These are phyloP conservation scores for Megaustenia siamemsis DNA, from an alignment of 2,888 invertebrate genomes.

Conservation along the genomic window DNA sequence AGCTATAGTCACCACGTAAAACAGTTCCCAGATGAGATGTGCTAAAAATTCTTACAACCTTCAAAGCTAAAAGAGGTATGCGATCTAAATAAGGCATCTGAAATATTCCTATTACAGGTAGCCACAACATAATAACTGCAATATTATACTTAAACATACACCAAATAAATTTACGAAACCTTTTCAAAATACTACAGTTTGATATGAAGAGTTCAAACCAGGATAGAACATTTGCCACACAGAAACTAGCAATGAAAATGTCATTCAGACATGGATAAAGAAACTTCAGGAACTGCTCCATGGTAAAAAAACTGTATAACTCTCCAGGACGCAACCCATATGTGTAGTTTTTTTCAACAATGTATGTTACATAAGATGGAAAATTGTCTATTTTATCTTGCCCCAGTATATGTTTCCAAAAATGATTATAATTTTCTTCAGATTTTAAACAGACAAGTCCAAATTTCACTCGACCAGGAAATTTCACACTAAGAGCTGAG, in stretches of 20 bases:
- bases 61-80: slow-evolving; percentile 75
- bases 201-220: slow-evolving; percentile 80
- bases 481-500: slow-evolving; percentile 82
- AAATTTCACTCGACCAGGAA: slow-evolving; percentile 82
- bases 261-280: slow-evolving; percentile 82
- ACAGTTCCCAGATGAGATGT: slow-evolving; percentile 74
- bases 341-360: slow-evolving; percentile 78
- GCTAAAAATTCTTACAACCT: slow-evolving; percentile 74
- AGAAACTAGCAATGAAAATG: slow-evolving; percentile 81
- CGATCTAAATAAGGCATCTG: slow-evolving; percentile 78
- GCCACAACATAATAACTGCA: slow-evolving; percentile 80
- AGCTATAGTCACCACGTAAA: slow-evolving; percentile 72
- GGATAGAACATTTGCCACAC: slow-evolving; percentile 81
- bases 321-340: slow-evolving; percentile 81
- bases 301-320: slow-evolving; percentile 79
- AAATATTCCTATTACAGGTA: slow-evolving; percentile 80
- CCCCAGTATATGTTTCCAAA: slow-evolving; percentile 56
- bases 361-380: slow-evolving; percentile 80
- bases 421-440: slow-evolving; percentile 58
- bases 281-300: slow-evolving; percentile 81
- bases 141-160: slow-evolving; percentile 81
- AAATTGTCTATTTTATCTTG: slow-evolving; percentile 58
- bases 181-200: slow-evolving; percentile 75
- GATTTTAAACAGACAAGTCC: slow-evolving; percentile 73
- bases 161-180: slow-evolving; percentile 79